Base-by-base conservation (phyloP, 2,113 vertebrate genomes). In the Saguinus midas region DNA sequence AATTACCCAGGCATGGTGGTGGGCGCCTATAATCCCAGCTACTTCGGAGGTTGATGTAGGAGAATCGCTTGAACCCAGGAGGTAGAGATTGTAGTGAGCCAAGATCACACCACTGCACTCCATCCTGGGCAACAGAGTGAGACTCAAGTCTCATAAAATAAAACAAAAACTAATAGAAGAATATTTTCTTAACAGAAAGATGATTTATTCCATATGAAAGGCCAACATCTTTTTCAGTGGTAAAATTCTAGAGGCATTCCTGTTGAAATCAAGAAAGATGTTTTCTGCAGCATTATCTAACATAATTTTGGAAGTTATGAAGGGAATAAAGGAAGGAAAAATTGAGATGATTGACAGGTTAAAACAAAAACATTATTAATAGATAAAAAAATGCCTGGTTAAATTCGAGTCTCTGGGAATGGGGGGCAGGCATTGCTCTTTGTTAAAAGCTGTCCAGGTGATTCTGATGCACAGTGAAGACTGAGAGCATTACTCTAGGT, bases 181-280 rank as follows among this genome's bases (percentile, higher is more conserved):
- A 48, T 90, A 76, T 94, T 94, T 92, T 95, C 48, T 95, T 87
- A 83, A 75, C 61, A 50, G 78, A 52, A 91, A 82, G 14, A 73
- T 87, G n/a, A 88, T 52, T 20, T 92, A 75, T 94, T 94, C 55
- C 64, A 17, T 64, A 58, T 91, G 9, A 86, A 0, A 89, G 58
- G 70, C 52, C 58, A 89, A 3, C 3, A 82, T 72, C 45, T 58
- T 88, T 68, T 91, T 37, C 66, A 73, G 55, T 90, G 68, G 55
- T 88, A 37, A 85, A 91, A 79, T 75, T 84, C 37, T 94, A 80
- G 48, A 94, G 45, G 16, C 25, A 61, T 86, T 87, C 23, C 27
- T 55, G 29, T 64, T 97, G 70, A 87, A 94, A 90, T 96, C 29
- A 80, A 76, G 87, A 76, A 82, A 64, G 82, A 76, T 52, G 45